These are phyloP conservation scores for Agelas oroides DNA, from an alignment of 37 sponge, comb jelly and placozoan species.

Conservation along the genomic window DNA sequence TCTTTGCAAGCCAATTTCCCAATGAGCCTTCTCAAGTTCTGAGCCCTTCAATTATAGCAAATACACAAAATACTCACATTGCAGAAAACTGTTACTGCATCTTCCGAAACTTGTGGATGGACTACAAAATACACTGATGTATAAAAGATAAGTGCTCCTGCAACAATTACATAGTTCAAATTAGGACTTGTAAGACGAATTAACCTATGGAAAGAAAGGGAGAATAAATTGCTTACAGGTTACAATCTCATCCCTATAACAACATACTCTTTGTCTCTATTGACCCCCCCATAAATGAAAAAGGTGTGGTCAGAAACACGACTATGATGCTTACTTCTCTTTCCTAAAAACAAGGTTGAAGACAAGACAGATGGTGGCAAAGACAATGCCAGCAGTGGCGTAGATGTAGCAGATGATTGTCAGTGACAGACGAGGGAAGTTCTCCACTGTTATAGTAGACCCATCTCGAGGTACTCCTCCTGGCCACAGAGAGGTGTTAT, in stretches of 20 bases:
- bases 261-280: neutral
- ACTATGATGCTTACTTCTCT: conserved; percentile 23
- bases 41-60: too few species aligned
- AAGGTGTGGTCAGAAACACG: too few species aligned
- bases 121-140: conserved; percentile 23
- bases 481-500: neutral
- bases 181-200: conserved; percentile 53
- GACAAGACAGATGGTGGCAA: conserved; percentile 51
- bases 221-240: neutral
- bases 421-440: conserved; percentile 36
- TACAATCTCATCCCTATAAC: neutral
- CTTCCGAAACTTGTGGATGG: neutral
- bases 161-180: conserved; percentile 54
- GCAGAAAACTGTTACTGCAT: conserved; percentile 12
- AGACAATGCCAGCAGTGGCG: conserved; percentile 34
- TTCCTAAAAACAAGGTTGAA: conserved; percentile 59
- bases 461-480: conserved; percentile 56
- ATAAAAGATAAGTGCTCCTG: conserved; percentile 54
- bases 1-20: too few species aligned
- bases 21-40: too few species aligned
- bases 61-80: conserved; percentile 58
- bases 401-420: conserved; percentile 28
- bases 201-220: too few species aligned
- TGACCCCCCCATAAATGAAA: neutral
- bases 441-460: conserved; percentile 6